Evolutionary conservation across 2,888 invertebrate genomes (phyloP), one percentile per base, ranked within the genome.

Genomic region (Dermolepida albohirtum): DNA sequence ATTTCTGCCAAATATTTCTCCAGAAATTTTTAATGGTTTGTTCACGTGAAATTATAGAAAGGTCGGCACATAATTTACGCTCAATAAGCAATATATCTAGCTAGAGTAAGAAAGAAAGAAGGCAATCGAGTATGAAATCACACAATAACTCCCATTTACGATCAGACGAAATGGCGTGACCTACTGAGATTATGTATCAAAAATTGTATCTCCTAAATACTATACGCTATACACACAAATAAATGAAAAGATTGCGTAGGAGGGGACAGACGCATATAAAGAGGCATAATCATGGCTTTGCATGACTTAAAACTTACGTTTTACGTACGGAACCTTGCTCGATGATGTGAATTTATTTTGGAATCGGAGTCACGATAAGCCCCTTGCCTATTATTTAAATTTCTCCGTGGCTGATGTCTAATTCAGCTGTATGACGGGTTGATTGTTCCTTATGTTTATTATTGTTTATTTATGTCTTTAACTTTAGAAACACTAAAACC

Each of bases 201-300:
- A 47, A 47, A 47, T 47, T 59, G 59, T 59, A 59, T 59, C 59
- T 59, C 16, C 44, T 59, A 47, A 59, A 59, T 47, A 47, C 29
- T 47, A 29, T 59, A 59, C 47, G 29, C 27, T 57, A 43, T 57
- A 59, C 16, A 47, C 59, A 59, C 47, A 59, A 59, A 59, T 34
- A 59, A 59, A 59, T 63, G 59, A 47, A 59, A 59, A 59, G 59
- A 34, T 34, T 29, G 59, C 59, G 59, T 59, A 41, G 59, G 57
- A 64, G 67, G 70, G 71, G 34, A 29, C 34, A 70, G 71, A 70
- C 70, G 70, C 69, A 70, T 69, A 70, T 70, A 73, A 71, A 70
- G 64, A 66, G 70, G 72, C 71, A 67, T 73, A 74, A 74, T 74
- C 74, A 74, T 73, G 72, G 68, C 69, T 70, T 74, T 69, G 74